Evolutionary conservation across 2,797 vertebrate species (phyloP).

Genomic region (Mionectes olivaceus): DNA sequence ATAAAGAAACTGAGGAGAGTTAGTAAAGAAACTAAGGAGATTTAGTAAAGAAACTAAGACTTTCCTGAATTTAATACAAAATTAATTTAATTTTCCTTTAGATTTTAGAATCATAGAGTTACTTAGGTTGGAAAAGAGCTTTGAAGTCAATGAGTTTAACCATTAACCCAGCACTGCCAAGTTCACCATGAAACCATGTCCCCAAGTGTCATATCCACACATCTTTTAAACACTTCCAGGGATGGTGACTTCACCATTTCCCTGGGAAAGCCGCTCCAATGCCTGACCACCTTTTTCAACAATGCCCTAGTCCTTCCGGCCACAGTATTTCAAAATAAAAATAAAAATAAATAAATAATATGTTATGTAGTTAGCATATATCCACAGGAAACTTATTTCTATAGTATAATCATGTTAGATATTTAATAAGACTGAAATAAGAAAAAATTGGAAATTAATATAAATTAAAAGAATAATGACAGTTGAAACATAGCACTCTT

Average conservation of each 20-base stretch:
- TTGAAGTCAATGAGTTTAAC: background rate
- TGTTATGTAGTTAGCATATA: background rate
- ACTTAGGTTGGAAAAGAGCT: background rate
- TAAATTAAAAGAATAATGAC: background rate
- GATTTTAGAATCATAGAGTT: background rate
- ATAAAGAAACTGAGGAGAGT: background rate
- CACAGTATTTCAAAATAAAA: accelerated
- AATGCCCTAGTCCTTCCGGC: background rate
- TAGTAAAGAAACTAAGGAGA: background rate
- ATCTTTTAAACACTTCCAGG: background rate
- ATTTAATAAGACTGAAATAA: background rate
- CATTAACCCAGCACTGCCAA: background rate
- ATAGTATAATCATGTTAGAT: background rate
- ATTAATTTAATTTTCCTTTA: background rate
- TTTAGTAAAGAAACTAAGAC: background rate
- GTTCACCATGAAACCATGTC: too few relatives aligned
- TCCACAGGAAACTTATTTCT: background rate
- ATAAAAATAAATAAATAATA: background rate
- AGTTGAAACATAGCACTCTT: background rate
- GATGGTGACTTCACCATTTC: background rate
- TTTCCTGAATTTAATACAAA: background rate
- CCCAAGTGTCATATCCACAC: accelerated
- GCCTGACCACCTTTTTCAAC: background rate
- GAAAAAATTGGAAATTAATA: background rate
- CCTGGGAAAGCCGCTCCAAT: background rate